Evolutionary conservation across 2,888 invertebrate species (phyloP).

Genomic region (Himalopsyche japonica): DNA sequence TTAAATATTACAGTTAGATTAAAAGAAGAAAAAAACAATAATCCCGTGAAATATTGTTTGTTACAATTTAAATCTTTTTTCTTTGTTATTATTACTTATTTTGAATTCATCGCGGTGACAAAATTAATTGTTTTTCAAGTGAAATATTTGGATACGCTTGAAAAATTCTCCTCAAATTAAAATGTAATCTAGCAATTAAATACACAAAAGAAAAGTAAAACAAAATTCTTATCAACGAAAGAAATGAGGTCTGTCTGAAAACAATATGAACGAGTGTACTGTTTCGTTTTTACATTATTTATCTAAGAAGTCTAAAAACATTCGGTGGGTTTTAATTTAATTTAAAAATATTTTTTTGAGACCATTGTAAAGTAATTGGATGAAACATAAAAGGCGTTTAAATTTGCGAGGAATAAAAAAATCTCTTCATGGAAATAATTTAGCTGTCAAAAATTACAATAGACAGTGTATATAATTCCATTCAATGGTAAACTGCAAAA

Average conservation of each 20-base stretch:
- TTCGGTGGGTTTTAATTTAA: neutral
- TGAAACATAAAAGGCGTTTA: neutral
- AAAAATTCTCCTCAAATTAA: neutral
- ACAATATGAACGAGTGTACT: neutral
- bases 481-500: neutral
- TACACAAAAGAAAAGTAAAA: neutral
- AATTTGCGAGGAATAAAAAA: neutral
- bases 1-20: too few species aligned
- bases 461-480: neutral
- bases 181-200: neutral
- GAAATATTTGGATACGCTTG: neutral
- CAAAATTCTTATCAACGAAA: neutral
- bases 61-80: neutral
- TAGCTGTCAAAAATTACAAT: neutral
- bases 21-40: too few species aligned
- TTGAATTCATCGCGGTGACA: neutral
- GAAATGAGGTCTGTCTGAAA: neutral
- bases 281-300: neutral
- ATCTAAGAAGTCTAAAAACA: neutral
- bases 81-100: neutral
- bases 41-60: neutral
- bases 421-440: neutral
- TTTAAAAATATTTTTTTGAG: neutral
- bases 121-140: neutral
- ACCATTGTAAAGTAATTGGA: neutral